Conservation (phyloP, 1,140 invertebrate genomes). For the Ooceraea biroi region DNA sequence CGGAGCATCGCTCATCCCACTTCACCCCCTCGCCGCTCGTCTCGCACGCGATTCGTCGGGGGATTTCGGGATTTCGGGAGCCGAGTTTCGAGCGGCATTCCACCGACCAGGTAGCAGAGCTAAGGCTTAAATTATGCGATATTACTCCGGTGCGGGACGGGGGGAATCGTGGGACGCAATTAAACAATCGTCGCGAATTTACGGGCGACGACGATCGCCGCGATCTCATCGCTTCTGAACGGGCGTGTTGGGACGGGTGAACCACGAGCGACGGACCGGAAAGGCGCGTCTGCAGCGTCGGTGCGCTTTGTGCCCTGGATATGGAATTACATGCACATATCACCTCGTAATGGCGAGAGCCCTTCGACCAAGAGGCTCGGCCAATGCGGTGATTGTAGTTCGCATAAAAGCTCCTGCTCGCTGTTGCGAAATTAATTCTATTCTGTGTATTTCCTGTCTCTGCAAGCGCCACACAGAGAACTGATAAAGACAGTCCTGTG, state of each 20-base stretch:
- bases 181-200: conserved; percentile 60
- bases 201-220: conserved; percentile 15
- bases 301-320: conserved; percentile 19
- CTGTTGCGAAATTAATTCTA: conserved; percentile 28
- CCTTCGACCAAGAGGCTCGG: conserved; percentile 6
- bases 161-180: conserved; percentile 34
- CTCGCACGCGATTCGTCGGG: conserved; percentile 14
- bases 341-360: conserved; percentile 27
- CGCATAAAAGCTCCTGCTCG: conserved; percentile 37
- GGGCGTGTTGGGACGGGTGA: not conserved
- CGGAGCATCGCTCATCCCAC: conserved; percentile 13
- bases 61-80: conserved; percentile 59
- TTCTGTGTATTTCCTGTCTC: not conserved
- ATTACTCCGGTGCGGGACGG: not conserved
- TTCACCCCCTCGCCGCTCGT: not conserved
- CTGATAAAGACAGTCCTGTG: no score
- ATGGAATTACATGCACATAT: conserved; percentile 43
- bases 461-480: not conserved
- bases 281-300: not conserved
- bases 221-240: conserved; percentile 30
- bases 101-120: conserved; percentile 17
- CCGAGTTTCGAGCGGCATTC: conserved; percentile 46
- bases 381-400: conserved; percentile 32
- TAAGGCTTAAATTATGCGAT: conserved; percentile 63
- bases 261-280: conserved; percentile 20